Base-by-base conservation (phyloP, 2,113 vertebrate genomes). In the Ariopsis seemanni region DNA sequence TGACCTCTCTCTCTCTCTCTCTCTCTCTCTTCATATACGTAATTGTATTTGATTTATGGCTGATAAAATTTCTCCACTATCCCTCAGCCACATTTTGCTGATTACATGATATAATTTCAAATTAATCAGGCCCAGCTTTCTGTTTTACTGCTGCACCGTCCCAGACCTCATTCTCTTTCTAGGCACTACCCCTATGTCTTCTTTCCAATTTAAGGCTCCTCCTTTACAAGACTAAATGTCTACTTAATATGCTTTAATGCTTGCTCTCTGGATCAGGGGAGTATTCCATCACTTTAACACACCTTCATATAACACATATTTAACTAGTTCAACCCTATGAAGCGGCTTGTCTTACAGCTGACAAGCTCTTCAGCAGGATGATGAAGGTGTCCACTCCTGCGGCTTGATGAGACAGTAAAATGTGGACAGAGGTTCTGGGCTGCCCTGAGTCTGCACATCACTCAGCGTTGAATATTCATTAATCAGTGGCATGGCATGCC, bases 221-320 rank as follows among this genome's bases (percentile, higher is more conserved):
- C 91, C 94, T 94, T 95, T 94, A 94, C 94, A 94, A 94, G 95
- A 94, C 94, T 94, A 95, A 96, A 95, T 93, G 95, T 95, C 95
- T 95, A 95, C 94, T 96, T 95, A 96, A 95, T 96, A 95, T 95
- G 95, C 94, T 96, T 96, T 95, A 96, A 96, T 95, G 94, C 94
- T 91, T 95, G 95, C 94, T 94, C 94, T 94, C 94, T 93, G 92
- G 94, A 95, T 93, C 94, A 91, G 86, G 93, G 91, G 92, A 94
- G 93, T 93, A 92, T 94, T 95, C 94, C 94, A 95, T 96, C 95
- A 95, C 93, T 95, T 96, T 95, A 95, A 96, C 95, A 95, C 95
- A 95, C 93, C 94, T 96, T 96, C 95, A 96, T 95, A 95, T 95
- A 96, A 96, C 95, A 95, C 94, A 94, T 94, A 94, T 95, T 95